These are phyloP conservation scores for Cynodonichthys magdalenae DNA, from an alignment of 2,797 vertebrate species.

Conservation along the genomic window DNA sequence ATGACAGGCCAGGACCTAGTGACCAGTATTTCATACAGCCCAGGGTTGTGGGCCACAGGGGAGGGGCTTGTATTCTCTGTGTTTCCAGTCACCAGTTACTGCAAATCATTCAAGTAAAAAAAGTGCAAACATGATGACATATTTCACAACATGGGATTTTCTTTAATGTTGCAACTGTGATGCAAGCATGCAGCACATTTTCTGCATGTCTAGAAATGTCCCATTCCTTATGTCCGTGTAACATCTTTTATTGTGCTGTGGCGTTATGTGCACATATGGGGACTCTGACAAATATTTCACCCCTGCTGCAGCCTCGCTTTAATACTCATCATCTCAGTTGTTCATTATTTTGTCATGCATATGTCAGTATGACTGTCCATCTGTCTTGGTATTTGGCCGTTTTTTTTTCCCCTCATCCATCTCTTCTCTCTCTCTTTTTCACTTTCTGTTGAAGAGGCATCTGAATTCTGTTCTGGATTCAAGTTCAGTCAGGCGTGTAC, in stretches of 20 bases:
- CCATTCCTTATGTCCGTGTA: not conserved
- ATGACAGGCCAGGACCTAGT: conserved; percentile 72
- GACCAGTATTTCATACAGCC: conserved; percentile 76
- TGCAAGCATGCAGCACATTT: not conserved
- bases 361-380: conserved; percentile 67
- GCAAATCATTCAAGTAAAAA: not conserved
- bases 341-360: conserved; percentile 57
- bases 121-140: not conserved
- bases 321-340: conserved; percentile 35
- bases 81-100: conserved; percentile 36
- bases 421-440: conserved; percentile 6
- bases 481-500: conserved; percentile 53
- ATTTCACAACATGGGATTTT: not conserved
- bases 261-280: conserved; percentile 46
- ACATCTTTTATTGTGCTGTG: conserved; percentile 41
- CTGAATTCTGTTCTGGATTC: conserved; percentile 62
- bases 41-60: conserved; percentile 70
- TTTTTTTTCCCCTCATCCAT: conserved; percentile 29
- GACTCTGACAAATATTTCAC: conserved; percentile 44
- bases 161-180: conserved; percentile 4
- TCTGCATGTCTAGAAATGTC: conserved; percentile 5
- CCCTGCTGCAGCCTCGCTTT: conserved; percentile 39
- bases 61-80: conserved; percentile 41
- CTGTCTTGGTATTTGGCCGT: conserved; percentile 59
- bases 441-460: conserved; percentile 16